phyloP scores from a whole-genome alignment of 1,140 invertebrate species.

The Neodiprion pinetum region DNA sequence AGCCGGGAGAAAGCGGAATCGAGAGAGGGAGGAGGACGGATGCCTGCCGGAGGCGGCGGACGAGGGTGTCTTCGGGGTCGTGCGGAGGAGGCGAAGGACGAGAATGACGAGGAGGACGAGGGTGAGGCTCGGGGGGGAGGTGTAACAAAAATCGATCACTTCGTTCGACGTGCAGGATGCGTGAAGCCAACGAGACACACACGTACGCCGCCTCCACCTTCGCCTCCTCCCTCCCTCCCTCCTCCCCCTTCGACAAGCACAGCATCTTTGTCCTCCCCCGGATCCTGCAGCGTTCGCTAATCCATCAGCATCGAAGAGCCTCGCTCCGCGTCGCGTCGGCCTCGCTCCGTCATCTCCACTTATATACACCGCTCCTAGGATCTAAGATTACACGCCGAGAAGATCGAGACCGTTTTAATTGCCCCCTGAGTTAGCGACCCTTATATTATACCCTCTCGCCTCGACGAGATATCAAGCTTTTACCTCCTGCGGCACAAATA shows the following conservation, averaged over 20 bases:
- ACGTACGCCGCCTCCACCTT: conserved; percentile 34
- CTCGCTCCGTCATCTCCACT: conserved; percentile 17
- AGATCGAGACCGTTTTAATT: conserved; percentile 5
- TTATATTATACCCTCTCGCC: not conserved
- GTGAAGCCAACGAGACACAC: conserved; percentile 13
- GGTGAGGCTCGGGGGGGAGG: conserved; percentile 20
- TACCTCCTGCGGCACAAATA: no score
- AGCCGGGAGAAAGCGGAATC: not conserved
- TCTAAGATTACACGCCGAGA: not conserved
- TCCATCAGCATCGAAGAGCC: not conserved
- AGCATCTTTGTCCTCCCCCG: conserved; percentile 20
- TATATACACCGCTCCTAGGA: not conserved
- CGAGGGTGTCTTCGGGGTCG: conserved; percentile 3
- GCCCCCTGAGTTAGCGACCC: not conserved
- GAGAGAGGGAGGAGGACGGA: not conserved
- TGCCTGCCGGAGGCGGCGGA: not conserved
- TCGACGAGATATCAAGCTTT: no score
- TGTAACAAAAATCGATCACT: conserved; percentile 7
- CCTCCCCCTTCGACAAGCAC: conserved; percentile 3
- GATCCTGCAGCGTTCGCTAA: conserved; percentile 15
- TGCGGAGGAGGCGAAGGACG: not conserved
- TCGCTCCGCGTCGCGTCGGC: not conserved
- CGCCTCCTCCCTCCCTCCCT: not conserved
- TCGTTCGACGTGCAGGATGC: conserved; percentile 6
- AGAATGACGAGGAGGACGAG: not conserved